Conservation (phyloP, 2,797 vertebrate genomes). For the Gobio occitaniae region DNA sequence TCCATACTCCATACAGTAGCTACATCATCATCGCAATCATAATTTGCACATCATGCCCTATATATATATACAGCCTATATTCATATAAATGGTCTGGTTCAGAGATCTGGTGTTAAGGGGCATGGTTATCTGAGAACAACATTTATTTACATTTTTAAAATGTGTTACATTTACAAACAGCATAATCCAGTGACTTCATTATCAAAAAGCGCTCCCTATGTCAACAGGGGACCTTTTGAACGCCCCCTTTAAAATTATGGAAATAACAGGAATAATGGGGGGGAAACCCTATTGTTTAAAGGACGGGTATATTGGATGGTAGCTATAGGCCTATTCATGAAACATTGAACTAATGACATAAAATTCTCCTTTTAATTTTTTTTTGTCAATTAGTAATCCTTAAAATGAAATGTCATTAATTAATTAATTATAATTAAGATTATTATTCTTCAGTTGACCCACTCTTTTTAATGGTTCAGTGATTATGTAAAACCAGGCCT, state of each 20-base stretch:
- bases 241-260: too few species aligned
- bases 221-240: not conserved
- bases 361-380: not conserved
- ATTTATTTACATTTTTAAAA: not conserved
- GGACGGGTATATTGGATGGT: not conserved
- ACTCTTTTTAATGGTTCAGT: conserved; percentile 36
- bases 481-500: conserved; percentile 60
- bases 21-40: not conserved
- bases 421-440: not conserved
- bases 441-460: not conserved
- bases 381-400: not conserved
- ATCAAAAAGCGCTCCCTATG: not conserved
- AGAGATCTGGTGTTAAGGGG: not conserved
- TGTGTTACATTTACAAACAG: not conserved
- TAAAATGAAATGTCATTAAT: not conserved
- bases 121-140: not conserved
- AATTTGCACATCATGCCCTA: too few species aligned
- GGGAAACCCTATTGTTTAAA: not conserved
- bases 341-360: not conserved
- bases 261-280: too few species aligned
- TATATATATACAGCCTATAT: not conserved
- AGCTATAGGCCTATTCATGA: not conserved
- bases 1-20: not conserved
- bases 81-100: too few species aligned
- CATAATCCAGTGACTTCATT: not conserved